These are phyloP conservation scores for Diphyllodes magnificus DNA, from an alignment of 2,113 vertebrate genomes.

Conservation along the genomic window DNA sequence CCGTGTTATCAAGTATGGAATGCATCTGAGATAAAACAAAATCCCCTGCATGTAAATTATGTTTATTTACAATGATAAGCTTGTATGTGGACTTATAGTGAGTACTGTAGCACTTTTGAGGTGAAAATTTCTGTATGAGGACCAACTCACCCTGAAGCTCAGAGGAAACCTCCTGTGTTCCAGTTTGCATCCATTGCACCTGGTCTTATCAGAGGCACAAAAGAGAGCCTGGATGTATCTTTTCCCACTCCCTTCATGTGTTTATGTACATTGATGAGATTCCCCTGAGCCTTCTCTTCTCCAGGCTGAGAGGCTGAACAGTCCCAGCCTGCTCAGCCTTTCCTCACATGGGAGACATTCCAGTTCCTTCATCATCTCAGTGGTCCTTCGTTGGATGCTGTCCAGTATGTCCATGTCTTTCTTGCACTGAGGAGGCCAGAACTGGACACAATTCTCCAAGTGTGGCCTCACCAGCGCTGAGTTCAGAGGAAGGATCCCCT, in stretches of 20 bases:
- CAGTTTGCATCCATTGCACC: background rate
- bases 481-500: background rate
- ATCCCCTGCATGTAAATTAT: background rate
- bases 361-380: background rate
- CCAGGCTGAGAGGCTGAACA: background rate
- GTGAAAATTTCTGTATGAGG: background rate
- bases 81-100: background rate
- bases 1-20: background rate
- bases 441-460: background rate
- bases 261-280: background rate
- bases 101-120: background rate
- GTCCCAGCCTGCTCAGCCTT: background rate
- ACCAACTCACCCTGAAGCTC: background rate
- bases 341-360: background rate
- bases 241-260: background rate
- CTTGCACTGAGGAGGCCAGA: background rate
- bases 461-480: background rate
- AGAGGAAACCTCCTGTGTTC: background rate
- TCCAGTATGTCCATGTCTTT: background rate
- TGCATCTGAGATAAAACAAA: background rate
- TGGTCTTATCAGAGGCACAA: background rate
- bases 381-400: fast-evolving
- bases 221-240: background rate
- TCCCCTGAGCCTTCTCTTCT: background rate
- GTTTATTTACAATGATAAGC: background rate